These are phyloP conservation scores for Apamea crenata DNA, from an alignment of 2,888 invertebrate species.

Conservation along the genomic window DNA sequence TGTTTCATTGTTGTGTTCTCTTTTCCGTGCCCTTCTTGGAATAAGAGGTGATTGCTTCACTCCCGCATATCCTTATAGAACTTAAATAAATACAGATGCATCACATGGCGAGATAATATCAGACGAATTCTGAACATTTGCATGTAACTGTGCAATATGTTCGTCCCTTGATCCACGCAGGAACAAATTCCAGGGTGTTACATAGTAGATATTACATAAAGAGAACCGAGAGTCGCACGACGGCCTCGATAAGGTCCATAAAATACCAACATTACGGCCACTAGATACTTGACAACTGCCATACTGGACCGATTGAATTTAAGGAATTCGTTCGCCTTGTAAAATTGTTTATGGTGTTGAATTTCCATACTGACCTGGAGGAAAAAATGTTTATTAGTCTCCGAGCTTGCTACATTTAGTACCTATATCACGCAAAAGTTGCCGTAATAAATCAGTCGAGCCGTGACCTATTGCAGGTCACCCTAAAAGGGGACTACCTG, in stretches of 20 bases:
- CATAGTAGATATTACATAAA: slow-evolving; percentile 33
- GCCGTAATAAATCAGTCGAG: slow-evolving; percentile 31
- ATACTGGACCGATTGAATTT: slow-evolving; percentile 50
- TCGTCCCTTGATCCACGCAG: not conserved
- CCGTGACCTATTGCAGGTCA: slow-evolving; percentile 19
- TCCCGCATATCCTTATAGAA: slow-evolving; percentile 31
- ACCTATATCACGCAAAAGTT: not conserved
- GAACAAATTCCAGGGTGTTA: slow-evolving; percentile 22
- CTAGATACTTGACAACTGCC: slow-evolving; percentile 39
- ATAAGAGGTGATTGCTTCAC: slow-evolving; percentile 22
- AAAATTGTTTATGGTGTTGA: slow-evolving; percentile 50
- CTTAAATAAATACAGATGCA: slow-evolving; percentile 16
- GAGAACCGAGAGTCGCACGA: slow-evolving; percentile 35
- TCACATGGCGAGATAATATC: not conserved
- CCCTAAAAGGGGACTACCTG: slow-evolving; percentile 14
- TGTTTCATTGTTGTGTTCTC: slow-evolving; percentile 35
- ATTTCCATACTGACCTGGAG: slow-evolving; percentile 50
- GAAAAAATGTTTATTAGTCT: slow-evolving; percentile 37
- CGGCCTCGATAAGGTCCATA: slow-evolving; percentile 56
- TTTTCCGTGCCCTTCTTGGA: slow-evolving; percentile 40
- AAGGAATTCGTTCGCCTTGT: slow-evolving; percentile 59
- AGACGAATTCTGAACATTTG: not conserved
- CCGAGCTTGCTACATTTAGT: not conserved
- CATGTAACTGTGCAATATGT: not conserved
- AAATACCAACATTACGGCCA: slow-evolving; percentile 55